A percentile compares a stretch with the other conserved stretches of the same genome.
Conservation (phyloP, 2,113 vertebrate genomes). For the Syngnathus floridae region DNA sequence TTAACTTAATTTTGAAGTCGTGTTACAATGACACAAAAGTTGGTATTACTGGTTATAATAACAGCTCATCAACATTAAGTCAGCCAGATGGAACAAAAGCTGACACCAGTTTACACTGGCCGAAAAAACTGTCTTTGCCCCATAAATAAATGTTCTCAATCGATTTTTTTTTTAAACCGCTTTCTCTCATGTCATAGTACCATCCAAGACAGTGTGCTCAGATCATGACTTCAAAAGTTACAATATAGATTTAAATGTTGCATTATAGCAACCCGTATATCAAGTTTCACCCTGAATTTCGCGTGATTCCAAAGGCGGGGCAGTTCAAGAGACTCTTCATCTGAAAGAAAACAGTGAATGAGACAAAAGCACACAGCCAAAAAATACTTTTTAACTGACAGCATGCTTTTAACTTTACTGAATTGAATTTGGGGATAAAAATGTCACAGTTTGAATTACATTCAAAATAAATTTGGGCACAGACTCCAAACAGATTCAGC, state of each 20-base stretch:
- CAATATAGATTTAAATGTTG: conserved; percentile 33
- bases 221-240: conserved; percentile 35
- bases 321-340: conserved; percentile 81
- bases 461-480: conserved; percentile 9
- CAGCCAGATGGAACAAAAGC: conserved; percentile 28
- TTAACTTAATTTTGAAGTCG: neutral
- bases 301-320: conserved; percentile 80
- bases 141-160: conserved; percentile 31
- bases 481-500: conserved; percentile 13
- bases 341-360: conserved; percentile 85
- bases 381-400: conserved; percentile 52
- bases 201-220: conserved; percentile 37
- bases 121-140: conserved; percentile 25
- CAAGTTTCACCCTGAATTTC: conserved; percentile 80
- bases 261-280: conserved; percentile 41
- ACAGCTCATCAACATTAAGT: neutral
- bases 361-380: conserved; percentile 77
- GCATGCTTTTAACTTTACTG: conserved; percentile 35
- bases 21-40: neutral
- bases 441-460: conserved; percentile 14
- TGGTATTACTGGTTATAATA: neutral
- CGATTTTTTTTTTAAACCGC: neutral
- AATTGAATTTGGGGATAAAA: conserved; percentile 13
- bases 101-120: conserved; percentile 23
- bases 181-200: conserved; percentile 44